Evolutionary conservation across 2,888 invertebrate genomes (phyloP).

Genomic region (Lasiommata megera): DNA sequence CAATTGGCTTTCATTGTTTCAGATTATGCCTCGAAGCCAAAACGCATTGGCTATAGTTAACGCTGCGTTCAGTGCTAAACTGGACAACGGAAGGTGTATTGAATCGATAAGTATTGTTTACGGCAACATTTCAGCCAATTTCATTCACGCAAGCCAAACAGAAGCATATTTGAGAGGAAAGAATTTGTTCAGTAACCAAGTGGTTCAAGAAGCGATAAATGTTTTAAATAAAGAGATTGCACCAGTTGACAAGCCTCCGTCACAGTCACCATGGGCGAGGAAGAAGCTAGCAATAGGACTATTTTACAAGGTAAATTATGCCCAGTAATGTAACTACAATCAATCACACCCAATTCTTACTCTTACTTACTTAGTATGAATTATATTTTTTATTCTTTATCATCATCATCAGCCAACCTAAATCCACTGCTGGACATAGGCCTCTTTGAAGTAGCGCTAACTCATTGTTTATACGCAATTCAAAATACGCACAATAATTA

Average conservation of each 20-base stretch:
- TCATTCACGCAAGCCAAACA: constrained; percentile 81
- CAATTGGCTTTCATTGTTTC: constrained; percentile 26
- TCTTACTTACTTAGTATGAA: no score
- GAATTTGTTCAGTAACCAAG: constrained; percentile 55
- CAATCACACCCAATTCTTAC: no score
- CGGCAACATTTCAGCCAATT: constrained; percentile 83
- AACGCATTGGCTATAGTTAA: constrained; percentile 90
- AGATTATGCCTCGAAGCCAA: constrained; percentile 88
- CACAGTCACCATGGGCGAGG: constrained; percentile 85
- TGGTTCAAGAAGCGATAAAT: constrained; percentile 73
- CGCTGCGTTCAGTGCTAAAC: constrained; percentile 84
- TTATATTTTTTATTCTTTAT: no score
- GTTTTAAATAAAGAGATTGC: constrained; percentile 81
- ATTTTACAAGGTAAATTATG: constrained; percentile 86
- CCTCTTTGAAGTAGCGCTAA: no score
- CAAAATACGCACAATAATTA: no score
- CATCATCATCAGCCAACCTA: no score
- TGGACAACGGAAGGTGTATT: constrained; percentile 48
- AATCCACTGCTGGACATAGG: no score
- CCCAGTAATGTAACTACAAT: no score
- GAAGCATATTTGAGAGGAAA: constrained; percentile 78
- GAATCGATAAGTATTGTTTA: constrained; percentile 81
- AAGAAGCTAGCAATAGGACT: constrained; percentile 86
- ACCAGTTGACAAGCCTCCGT: constrained; percentile 83
- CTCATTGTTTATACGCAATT: no score